Evolutionary conservation across 2,888 invertebrate genomes (phyloP).

Genomic region (Caenorhabditis zanzibari): DNA sequence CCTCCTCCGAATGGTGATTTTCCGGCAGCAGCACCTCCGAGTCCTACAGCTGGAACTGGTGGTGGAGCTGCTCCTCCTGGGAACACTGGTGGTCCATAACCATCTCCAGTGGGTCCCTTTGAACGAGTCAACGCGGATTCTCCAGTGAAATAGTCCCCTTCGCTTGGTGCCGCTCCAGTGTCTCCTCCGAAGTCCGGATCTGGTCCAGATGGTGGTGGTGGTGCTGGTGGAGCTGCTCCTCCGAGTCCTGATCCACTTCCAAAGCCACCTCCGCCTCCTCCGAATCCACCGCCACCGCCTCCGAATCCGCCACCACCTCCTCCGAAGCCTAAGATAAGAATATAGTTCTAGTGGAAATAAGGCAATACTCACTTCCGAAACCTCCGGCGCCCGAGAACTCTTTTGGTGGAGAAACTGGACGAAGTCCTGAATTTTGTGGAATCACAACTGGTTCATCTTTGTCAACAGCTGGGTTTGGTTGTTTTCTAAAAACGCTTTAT

Average conservation of each 20-base stretch:
- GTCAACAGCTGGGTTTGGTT: slow-evolving; percentile 66
- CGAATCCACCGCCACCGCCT: slow-evolving; percentile 59
- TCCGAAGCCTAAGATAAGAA: slow-evolving; percentile 41
- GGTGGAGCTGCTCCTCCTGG: slow-evolving; percentile 80
- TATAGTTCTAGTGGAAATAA: neutral
- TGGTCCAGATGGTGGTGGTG: slow-evolving; percentile 56
- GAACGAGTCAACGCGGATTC: slow-evolving; percentile 81
- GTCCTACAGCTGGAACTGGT: slow-evolving; percentile 74
- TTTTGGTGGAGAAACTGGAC: slow-evolving; percentile 81
- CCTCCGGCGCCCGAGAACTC: slow-evolving; percentile 76
- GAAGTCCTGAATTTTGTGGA: slow-evolving; percentile 82
- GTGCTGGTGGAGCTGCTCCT: slow-evolving; percentile 54
- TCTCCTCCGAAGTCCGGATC: slow-evolving; percentile 63
- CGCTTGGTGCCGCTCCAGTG: slow-evolving; percentile 53
- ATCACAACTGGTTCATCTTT: slow-evolving; percentile 73
- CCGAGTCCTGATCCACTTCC: slow-evolving; percentile 68
- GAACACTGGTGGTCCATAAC: slow-evolving; percentile 81
- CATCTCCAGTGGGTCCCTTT: slow-evolving; percentile 82
- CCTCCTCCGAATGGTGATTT: slow-evolving; percentile 72
- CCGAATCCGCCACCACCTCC: slow-evolving; percentile 58
- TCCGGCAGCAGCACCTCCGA: slow-evolving; percentile 81
- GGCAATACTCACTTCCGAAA: slow-evolving; percentile 56
- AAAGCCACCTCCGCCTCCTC: slow-evolving; percentile 55
- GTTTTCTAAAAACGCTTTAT: slow-evolving; percentile 69
- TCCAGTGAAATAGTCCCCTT: slow-evolving; percentile 80